Conservation (phyloP, 1,140 invertebrate species). For the Tigriopus japonicus region DNA sequence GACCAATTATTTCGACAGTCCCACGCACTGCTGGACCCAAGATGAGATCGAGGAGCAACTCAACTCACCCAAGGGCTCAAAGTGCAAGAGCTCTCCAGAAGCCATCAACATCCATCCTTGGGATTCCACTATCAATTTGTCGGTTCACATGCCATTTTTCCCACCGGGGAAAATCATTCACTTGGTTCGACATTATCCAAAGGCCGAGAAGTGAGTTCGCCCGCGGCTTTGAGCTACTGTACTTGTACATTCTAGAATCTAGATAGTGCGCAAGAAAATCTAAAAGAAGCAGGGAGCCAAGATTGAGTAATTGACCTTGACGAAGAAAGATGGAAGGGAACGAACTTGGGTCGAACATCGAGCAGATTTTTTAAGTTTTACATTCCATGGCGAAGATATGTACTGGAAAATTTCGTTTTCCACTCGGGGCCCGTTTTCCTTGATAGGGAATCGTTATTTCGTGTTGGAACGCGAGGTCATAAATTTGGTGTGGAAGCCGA, state of each 20-base stretch:
- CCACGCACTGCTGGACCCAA: slow-evolving; percentile 40
- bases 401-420: too few relatives aligned
- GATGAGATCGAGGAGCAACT: slow-evolving; percentile 18
- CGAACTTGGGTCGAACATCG: too few relatives aligned
- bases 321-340: too few relatives aligned
- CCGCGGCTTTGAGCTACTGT: background rate
- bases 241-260: too few relatives aligned
- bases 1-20: slow-evolving; percentile 25
- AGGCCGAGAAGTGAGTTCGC: slow-evolving; percentile 40
- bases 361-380: too few relatives aligned
- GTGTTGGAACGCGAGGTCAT: too few relatives aligned
- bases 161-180: slow-evolving; percentile 75
- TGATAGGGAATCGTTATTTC: too few relatives aligned
- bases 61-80: too few relatives aligned
- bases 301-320: background rate
- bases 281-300: slow-evolving; percentile 23
- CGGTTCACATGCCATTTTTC: slow-evolving; percentile 59
- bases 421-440: too few relatives aligned
- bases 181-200: slow-evolving; percentile 68
- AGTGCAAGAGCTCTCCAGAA: background rate
- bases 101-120: slow-evolving; percentile 23
- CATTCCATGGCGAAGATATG: too few relatives aligned
- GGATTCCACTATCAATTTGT: slow-evolving; percentile 21
- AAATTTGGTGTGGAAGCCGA: too few relatives aligned
- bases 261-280: too few relatives aligned